phyloP scores from a whole-genome alignment of 2,888 invertebrate genomes.

The Tuberolachnus salignus region DNA sequence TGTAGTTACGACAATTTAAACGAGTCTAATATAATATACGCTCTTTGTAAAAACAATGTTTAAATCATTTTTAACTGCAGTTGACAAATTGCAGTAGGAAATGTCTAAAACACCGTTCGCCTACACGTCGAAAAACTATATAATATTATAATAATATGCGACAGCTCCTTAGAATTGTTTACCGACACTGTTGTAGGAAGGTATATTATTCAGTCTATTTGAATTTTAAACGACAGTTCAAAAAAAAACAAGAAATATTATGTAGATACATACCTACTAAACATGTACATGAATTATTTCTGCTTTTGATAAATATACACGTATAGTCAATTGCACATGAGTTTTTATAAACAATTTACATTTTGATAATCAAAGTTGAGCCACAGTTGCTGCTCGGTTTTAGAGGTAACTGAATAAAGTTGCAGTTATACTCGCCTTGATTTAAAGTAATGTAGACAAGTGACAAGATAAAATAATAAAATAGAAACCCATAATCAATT shows the following conservation, averaged over 20 bases:
- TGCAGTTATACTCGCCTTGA: too few species aligned
- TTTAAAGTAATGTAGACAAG: too few species aligned
- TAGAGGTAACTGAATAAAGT: too few species aligned
- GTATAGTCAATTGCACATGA: too few species aligned
- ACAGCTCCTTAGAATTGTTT: slow-evolving; percentile 7
- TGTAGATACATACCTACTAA: background rate
- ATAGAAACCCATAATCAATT: too few species aligned
- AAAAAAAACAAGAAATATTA: background rate
- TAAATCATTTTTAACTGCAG: slow-evolving; percentile 41
- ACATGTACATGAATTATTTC: slow-evolving; percentile 23
- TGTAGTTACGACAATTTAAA: slow-evolving; percentile 31
- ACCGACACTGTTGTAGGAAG: slow-evolving; percentile 21
- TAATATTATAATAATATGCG: background rate
- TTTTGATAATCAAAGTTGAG: too few species aligned
- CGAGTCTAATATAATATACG: slow-evolving; percentile 35
- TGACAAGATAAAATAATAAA: too few species aligned
- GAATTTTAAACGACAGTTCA: background rate
- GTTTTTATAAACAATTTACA: too few species aligned
- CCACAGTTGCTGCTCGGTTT: too few species aligned
- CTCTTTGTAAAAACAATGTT: slow-evolving; percentile 34
- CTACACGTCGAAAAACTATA: slow-evolving; percentile 15
- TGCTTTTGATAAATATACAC: background rate
- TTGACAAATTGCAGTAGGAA: slow-evolving; percentile 39
- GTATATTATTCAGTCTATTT: slow-evolving; percentile 11
- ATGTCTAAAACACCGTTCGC: slow-evolving; percentile 38